Evolutionary conservation across 1,140 invertebrate genomes (phyloP).

Genomic region (Pseudomyrmex flavicornis): DNA sequence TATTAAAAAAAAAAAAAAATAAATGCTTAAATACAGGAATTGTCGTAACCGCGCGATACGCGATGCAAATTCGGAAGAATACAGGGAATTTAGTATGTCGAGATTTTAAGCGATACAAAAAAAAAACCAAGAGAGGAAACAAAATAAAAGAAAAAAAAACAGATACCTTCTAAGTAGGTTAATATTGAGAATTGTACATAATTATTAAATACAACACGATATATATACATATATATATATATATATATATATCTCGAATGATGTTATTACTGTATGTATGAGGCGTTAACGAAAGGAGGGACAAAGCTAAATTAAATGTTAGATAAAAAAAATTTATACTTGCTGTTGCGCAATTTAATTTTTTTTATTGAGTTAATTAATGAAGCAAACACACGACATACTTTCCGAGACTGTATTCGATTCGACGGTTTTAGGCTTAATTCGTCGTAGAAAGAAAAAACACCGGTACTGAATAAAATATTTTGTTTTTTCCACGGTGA

Average conservation of each 20-base stretch:
- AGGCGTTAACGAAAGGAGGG: constrained; percentile 72
- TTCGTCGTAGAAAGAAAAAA: neutral
- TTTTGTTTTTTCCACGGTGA: neutral
- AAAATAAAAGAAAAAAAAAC: constrained; percentile 50
- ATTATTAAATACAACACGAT: constrained; percentile 81
- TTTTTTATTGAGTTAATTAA: constrained; percentile 14
- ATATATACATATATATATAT: constrained; percentile 41
- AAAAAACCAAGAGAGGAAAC: constrained; percentile 25
- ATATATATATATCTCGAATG: constrained; percentile 71
- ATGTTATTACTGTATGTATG: constrained; percentile 78
- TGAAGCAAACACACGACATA: neutral
- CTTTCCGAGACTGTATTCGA: constrained; percentile 4
- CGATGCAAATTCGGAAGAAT: constrained; percentile 85
- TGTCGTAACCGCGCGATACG: constrained; percentile 77
- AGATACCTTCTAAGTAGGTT: constrained; percentile 67
- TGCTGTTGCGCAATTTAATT: too few species aligned
- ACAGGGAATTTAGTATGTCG: constrained; percentile 81
- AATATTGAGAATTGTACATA: constrained; percentile 82
- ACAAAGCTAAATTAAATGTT: neutral
- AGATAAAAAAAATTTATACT: neutral
- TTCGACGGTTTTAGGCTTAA: neutral
- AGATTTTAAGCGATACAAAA: constrained; percentile 59
- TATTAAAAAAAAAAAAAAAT: neutral
- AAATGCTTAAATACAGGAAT: constrained; percentile 76
- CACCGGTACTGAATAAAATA: neutral